Evolutionary conservation across 2,113 vertebrate genomes (phyloP), one percentile per base, ranked within the genome.

Genomic region (Melanerpes formicivorus): DNA sequence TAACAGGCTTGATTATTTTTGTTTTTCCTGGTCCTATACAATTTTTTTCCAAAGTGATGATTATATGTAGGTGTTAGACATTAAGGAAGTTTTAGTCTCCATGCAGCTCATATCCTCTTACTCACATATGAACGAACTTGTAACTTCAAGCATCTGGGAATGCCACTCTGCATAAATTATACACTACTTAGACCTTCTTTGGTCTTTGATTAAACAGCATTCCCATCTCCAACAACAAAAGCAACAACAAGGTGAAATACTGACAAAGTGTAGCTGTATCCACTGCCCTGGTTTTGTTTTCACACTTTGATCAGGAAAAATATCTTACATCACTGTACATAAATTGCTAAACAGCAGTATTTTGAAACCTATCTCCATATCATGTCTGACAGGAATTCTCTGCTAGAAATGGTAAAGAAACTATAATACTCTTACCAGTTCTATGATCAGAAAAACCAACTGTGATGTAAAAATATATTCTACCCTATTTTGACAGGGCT

Each of bases 121-220:
- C 79, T 85, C 34, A 80, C 34, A 89, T 84, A 52, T 74, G 71
- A 95, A 82, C 44, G 90, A 93, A 87, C 32, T 93, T 84, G 84
- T 71, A 95, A 84, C 23, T 92, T 91, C 37, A 88, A 65, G 52
- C 81, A 76, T 40, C 40, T 82, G 87, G 79, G 93, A 95, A 85
- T 18, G 37, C 5, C 50, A 77, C 67, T 79, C 66, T 16, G 78
- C 79, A 82, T 85, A 88, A 91, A 90, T 44, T 71, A 84, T 12
- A 25, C 3, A 27, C 26, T 56, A 66, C 54, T 82, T 66, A 80
- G 60, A 58, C 21, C 25, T 54, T 59, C 74, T 65, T 65, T 27
- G 81, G 63, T 59, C n/a, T 80, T 73, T 70, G 55, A 40, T 81
- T 87, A 88, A 27, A 23, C 14, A 59, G 16, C 56, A 70, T 79